A percentile compares a stretch with the other conserved stretches of the same genome.
These are phyloP conservation scores for Gymnorhina tibicen DNA, from an alignment of 2,113 vertebrate species.

Conservation along the genomic window DNA sequence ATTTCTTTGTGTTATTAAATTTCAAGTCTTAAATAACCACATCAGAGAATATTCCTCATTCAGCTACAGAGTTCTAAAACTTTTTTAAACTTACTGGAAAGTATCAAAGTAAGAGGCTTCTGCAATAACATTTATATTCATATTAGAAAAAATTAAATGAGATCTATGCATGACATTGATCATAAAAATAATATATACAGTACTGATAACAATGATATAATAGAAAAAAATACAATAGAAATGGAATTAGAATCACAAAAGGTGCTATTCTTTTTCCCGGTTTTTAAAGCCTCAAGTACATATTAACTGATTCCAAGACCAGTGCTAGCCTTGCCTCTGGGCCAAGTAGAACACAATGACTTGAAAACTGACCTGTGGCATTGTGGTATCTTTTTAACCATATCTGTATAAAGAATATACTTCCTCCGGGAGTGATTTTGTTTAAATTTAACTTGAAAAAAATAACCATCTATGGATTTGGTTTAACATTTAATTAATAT, in stretches of 20 bases:
- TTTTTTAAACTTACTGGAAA: background rate
- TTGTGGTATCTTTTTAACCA: background rate
- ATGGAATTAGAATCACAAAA: background rate
- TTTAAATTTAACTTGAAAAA: background rate
- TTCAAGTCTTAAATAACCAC: conserved; percentile 20
- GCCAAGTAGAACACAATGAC: background rate
- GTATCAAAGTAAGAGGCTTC: background rate
- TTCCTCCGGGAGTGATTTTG: background rate
- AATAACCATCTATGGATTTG: background rate
- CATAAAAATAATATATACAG: background rate
- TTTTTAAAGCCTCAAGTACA: background rate
- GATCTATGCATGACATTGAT: background rate
- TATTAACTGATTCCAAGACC: background rate
- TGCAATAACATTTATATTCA: background rate
- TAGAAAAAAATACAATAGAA: background rate
- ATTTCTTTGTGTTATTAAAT: conserved; percentile 21
- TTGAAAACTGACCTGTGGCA: background rate
- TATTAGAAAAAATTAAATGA: background rate
- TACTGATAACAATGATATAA: background rate
- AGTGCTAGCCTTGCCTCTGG: background rate
- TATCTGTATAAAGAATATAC: background rate
- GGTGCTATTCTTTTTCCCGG: accelerated
- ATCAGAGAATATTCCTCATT: background rate
- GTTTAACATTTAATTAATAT: background rate
- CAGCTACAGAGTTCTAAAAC: background rate